These are phyloP conservation scores for Candoia aspera DNA, from an alignment of 2,113 vertebrate genomes.

Conservation along the genomic window DNA sequence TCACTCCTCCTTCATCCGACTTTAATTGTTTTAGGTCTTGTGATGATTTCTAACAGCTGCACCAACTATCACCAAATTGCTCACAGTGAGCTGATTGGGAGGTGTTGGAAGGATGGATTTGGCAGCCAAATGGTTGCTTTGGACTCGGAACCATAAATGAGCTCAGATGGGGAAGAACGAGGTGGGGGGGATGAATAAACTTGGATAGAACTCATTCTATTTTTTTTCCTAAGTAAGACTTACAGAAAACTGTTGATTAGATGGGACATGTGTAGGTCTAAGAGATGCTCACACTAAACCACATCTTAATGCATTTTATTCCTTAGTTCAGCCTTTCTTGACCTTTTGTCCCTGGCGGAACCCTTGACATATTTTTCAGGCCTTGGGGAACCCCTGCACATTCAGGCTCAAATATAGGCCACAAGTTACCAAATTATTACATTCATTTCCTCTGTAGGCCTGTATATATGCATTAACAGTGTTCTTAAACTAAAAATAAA, in stretches of 20 bases:
- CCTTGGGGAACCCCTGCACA: no score
- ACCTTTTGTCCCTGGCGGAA: no score
- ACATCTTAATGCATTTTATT: not conserved
- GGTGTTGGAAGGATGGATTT: slow-evolving; percentile 43
- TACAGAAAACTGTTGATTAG: slow-evolving; percentile 32
- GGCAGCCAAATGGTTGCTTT: slow-evolving; percentile 42
- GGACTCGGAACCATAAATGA: slow-evolving; percentile 61
- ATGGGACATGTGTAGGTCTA: not conserved
- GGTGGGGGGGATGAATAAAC: slow-evolving; percentile 22
- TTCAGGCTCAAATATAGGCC: no score
- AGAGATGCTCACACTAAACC: not conserved
- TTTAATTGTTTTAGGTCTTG: slow-evolving; percentile 61
- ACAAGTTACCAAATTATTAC: no score
- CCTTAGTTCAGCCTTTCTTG: no score
- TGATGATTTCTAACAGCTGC: slow-evolving; percentile 69
- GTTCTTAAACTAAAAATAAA: no score
- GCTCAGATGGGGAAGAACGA: slow-evolving; percentile 44
- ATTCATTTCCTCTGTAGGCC: no score
- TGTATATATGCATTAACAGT: no score
- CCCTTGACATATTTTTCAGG: no score
- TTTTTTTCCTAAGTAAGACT: slow-evolving; percentile 39
- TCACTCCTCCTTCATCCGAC: slow-evolving; percentile 29
- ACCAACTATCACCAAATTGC: slow-evolving; percentile 53
- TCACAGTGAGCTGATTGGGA: slow-evolving; percentile 12
- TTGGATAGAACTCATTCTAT: slow-evolving; percentile 46